Evolutionary conservation across 2,888 invertebrate species (phyloP), one percentile per base, ranked within the genome.

Genomic region (Thyatira batis): DNA sequence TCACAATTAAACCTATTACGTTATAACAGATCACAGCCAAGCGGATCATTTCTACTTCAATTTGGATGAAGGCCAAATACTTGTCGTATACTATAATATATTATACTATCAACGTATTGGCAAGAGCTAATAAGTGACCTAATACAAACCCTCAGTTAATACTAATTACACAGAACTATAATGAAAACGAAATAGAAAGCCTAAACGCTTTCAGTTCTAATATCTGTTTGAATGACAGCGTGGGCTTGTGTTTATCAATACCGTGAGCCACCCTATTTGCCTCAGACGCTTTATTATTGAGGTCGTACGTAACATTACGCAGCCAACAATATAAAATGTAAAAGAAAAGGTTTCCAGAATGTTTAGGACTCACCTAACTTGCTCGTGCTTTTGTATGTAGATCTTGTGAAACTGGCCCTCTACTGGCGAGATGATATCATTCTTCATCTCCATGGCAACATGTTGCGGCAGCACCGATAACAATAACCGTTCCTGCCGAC

Each of bases 371-470:
- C 81, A 97, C 97, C 96, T 97, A 84, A 98, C 98, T 91, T 97
- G 96, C 85, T 98, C 97, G 82, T 98, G 97, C 79, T 96, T 96
- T 85, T 98, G 97, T 75, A 98, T 97, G 92, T 98, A 98, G 86
- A 98, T 98, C 92, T 97, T 97, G 87, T 98, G 97, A 88, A 98
- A 98, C 88, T 97, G 97, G 60, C 97, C 96, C 82, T 97, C 96
- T 61, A 97, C 96, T 2, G 97, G 97, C 51, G 96, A 96, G 75
- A 97, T 95, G 68, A 98, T 96, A 87, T 98, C 97, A 83, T 96
- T 95, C 91, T 97, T 98, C 97, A 98, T 98, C 89, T 98, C 97
- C 96, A 97, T 96, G 65, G 98, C 98, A 69, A 94, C 94, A 88
- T 98, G 97, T 84, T 97, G 96, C 8, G 98, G 98, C 76, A 98